Evolutionary conservation across 2,888 invertebrate species (phyloP).

Genomic region (Ischnura elegans): DNA sequence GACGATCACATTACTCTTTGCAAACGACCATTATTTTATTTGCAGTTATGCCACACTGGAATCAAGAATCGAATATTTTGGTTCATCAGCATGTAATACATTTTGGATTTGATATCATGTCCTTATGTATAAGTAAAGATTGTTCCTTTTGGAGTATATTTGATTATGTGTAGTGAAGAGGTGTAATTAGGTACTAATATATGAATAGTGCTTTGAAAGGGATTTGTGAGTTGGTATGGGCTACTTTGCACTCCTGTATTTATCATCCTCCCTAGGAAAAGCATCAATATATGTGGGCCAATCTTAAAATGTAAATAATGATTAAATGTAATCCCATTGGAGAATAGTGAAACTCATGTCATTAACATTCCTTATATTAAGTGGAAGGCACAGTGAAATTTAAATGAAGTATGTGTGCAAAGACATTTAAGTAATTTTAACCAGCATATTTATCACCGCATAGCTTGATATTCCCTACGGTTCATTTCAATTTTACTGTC

Average conservation of each 20-base stretch:
- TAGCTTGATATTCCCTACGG: too few relatives aligned
- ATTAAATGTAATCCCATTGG: neutral
- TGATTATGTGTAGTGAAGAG: neutral
- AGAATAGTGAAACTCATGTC: neutral
- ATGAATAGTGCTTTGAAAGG: neutral
- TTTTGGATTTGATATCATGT: neutral
- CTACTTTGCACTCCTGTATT: neutral
- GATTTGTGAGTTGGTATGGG: neutral
- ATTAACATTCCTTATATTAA: neutral
- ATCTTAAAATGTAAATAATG: neutral
- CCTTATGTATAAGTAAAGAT: neutral
- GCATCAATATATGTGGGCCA: neutral
- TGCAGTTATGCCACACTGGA: neutral
- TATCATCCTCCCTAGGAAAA: neutral
- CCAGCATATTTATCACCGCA: too few relatives aligned
- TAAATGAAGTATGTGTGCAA: neutral
- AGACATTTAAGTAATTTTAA: neutral
- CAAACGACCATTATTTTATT: neutral
- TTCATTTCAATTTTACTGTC: slow-evolving; percentile 1
- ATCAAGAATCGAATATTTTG: neutral
- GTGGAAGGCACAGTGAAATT: slow-evolving; percentile 53
- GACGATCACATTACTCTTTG: neutral
- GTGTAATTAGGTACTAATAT: neutral
- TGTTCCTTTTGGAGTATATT: neutral
- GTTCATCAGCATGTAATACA: neutral